phyloP scores from a whole-genome alignment of 2,888 invertebrate genomes.

The Ectemnius continuus region DNA sequence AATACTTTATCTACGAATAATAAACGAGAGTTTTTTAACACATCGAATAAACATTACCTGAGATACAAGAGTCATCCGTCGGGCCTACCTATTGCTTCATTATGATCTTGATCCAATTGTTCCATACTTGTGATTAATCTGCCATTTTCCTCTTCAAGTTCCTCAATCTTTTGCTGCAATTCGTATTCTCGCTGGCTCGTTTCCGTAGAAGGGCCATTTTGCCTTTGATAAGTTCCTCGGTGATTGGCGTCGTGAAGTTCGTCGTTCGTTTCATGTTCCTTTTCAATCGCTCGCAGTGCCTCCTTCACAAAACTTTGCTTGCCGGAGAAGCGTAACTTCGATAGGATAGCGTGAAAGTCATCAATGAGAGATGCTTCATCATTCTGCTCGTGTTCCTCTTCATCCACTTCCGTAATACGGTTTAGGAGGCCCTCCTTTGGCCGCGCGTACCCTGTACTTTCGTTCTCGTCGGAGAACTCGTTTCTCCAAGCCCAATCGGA shows the following conservation, averaged over 20 bases:
- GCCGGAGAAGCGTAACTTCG: constrained; percentile 73
- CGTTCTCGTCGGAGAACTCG: constrained; percentile 69
- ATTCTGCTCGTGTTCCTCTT: constrained; percentile 74
- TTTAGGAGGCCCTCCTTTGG: constrained; percentile 77
- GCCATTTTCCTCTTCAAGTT: constrained; percentile 81
- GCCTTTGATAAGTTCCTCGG: constrained; percentile 56
- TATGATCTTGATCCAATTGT: constrained; percentile 87
- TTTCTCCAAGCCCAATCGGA: constrained; percentile 64
- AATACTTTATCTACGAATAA: constrained; percentile 73
- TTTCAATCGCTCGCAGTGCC: constrained; percentile 72
- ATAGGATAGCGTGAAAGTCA: constrained; percentile 74
- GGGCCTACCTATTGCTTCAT: constrained; percentile 81
- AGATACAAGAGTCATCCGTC: not conserved
- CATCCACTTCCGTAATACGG: constrained; percentile 75
- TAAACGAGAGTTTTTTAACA: not conserved
- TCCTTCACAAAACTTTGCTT: constrained; percentile 70
- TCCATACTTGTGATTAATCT: constrained; percentile 82
- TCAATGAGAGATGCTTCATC: constrained; percentile 71
- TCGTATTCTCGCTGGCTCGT: constrained; percentile 64
- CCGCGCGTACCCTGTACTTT: constrained; percentile 70
- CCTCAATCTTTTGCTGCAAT: constrained; percentile 78
- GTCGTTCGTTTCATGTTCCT: constrained; percentile 63
- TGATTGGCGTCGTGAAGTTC: constrained; percentile 59
- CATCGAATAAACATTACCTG: not conserved
- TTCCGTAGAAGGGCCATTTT: constrained; percentile 40